Conservation (phyloP, 2,888 invertebrate genomes). For the Calameuta filiformis region DNA sequence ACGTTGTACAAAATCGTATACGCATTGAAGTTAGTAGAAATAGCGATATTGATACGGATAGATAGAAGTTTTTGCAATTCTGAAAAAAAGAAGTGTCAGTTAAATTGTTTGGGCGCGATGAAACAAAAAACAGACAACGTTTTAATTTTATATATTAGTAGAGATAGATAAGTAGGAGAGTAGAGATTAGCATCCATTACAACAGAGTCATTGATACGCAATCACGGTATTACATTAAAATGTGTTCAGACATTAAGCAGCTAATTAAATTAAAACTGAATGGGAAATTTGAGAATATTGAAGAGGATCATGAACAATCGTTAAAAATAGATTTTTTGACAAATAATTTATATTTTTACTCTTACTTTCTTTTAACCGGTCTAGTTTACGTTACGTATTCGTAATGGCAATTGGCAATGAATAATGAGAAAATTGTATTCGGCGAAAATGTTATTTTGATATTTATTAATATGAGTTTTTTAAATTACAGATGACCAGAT, state of each 20-base stretch:
- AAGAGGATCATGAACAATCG: background rate
- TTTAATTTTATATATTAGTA: too few relatives aligned
- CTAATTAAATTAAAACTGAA: background rate
- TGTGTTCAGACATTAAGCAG: background rate
- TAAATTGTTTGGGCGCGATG: too few relatives aligned
- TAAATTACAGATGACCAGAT: constrained; percentile 82
- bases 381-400: background rate
- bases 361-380: background rate
- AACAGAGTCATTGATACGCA: background rate
- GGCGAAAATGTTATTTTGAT: constrained; percentile 3
- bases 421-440: background rate
- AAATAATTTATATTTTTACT: background rate
- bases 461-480: constrained; percentile 5
- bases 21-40: too few relatives aligned
- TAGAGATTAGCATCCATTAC: too few relatives aligned
- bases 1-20: too few relatives aligned
- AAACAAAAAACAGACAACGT: too few relatives aligned
- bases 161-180: too few relatives aligned
- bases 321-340: background rate
- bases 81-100: too few relatives aligned
- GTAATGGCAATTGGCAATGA: background rate
- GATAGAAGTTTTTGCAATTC: too few relatives aligned
- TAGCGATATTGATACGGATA: too few relatives aligned
- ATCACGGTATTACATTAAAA: background rate
- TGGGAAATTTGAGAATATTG: background rate